Conservation (phyloP, 2,797 vertebrate genomes). For the Silurus lanzhouensis region DNA sequence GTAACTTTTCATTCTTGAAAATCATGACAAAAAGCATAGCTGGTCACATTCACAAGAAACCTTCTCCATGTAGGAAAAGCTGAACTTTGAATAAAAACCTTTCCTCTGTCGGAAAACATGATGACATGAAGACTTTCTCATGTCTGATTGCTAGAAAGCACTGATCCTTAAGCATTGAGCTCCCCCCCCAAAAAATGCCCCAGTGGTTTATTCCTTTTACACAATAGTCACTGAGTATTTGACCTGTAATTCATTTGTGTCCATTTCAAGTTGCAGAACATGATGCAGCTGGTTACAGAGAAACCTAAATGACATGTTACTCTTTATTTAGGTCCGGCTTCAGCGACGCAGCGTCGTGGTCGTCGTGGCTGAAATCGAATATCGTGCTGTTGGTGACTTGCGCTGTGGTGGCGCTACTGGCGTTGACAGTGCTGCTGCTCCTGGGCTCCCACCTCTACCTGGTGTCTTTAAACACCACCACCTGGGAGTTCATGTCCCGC, state of each 20-base stretch:
- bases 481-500: constrained; percentile 95
- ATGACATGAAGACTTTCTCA: too few relatives aligned
- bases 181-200: not conserved
- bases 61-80: not conserved
- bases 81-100: not conserved
- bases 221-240: too few relatives aligned
- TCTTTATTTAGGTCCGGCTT: constrained; percentile 84
- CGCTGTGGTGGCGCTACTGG: constrained; percentile 73
- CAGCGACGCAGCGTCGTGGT: constrained; percentile 71
- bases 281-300: not conserved
- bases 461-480: constrained; percentile 89
- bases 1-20: not conserved
- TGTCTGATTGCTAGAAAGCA: too few relatives aligned
- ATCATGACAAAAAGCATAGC: not conserved
- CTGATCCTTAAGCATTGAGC: too few relatives aligned
- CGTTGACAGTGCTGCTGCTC: constrained; percentile 79
- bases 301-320: not conserved
- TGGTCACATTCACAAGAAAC: not conserved
- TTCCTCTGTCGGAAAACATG: not conserved
- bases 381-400: constrained; percentile 78
- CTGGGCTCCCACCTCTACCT: constrained; percentile 90
- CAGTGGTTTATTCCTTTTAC: not conserved
- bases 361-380: constrained; percentile 80
- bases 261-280: not conserved
- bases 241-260: too few relatives aligned